These are phyloP conservation scores for Spodoptera picta DNA, from an alignment of 2,888 invertebrate genomes.

Conservation along the genomic window DNA sequence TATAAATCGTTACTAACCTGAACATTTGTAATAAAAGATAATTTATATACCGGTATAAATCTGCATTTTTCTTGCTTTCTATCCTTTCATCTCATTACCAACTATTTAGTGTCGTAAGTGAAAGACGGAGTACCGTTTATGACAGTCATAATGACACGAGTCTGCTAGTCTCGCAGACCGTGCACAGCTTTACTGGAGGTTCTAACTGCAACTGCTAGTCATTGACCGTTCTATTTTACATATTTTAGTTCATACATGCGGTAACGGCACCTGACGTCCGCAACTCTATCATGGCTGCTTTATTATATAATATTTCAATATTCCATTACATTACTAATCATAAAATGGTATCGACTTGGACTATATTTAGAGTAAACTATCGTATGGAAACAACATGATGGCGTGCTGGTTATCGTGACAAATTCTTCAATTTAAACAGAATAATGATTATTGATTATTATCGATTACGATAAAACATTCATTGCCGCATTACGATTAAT, in stretches of 20 bases:
- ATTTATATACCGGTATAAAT: constrained; percentile 87
- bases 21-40: constrained; percentile 85
- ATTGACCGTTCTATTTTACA: constrained; percentile 59
- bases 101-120: constrained; percentile 33
- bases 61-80: constrained; percentile 64
- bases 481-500: constrained; percentile 12
- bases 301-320: constrained; percentile 26
- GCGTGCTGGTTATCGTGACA: constrained; percentile 11
- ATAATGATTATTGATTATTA: neutral
- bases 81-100: constrained; percentile 51
- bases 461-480: constrained; percentile 22
- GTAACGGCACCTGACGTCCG: constrained; percentile 44
- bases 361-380: constrained; percentile 14
- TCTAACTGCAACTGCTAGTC: constrained; percentile 54
- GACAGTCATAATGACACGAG: constrained; percentile 51
- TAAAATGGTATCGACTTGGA: constrained; percentile 14
- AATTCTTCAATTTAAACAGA: constrained; percentile 9
- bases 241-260: constrained; percentile 42
- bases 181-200: constrained; percentile 47
- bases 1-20: constrained; percentile 84
- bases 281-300: constrained; percentile 44
- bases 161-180: constrained; percentile 38
- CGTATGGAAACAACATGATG: constrained; percentile 31
- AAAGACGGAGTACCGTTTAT: constrained; percentile 53
- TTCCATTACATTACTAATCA: constrained; percentile 38